Percentiles rank a stretch among this genome's conserved stretches.
Conservation (phyloP, 2,797 vertebrate species). For the Anguilla pacifica region DNA sequence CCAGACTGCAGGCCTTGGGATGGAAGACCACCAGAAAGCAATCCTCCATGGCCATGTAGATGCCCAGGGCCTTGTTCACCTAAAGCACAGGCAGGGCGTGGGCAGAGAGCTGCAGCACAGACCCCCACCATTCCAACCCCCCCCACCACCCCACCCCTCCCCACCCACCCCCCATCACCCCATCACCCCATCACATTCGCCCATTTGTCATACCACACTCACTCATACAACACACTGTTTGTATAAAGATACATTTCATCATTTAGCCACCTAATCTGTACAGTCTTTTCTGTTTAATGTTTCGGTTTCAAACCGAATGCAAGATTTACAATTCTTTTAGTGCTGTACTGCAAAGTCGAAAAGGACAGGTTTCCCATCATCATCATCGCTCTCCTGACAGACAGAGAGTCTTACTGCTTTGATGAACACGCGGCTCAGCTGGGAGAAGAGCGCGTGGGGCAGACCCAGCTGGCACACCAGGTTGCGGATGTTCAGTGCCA, state of each 20-base stretch:
- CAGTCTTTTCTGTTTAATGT: too few species aligned
- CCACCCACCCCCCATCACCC: too few species aligned
- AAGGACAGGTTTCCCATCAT: too few species aligned
- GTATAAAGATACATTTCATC: too few species aligned
- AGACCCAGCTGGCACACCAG: neutral
- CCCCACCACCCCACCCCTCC: too few species aligned
- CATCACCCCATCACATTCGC: neutral
- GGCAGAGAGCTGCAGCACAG: neutral
- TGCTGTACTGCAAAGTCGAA: neutral
- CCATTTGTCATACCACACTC: too few species aligned
- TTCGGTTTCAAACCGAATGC: neutral
- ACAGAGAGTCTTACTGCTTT: neutral
- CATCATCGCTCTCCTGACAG: neutral
- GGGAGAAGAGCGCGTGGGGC: neutral
- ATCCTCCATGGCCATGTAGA: slow-evolving; percentile 1
- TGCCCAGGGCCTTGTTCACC: slow-evolving; percentile 1
- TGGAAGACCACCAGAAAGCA: slow-evolving; percentile 58
- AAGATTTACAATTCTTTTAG: neutral
- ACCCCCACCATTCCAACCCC: neutral
- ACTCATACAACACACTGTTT: too few species aligned
- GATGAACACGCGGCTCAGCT: neutral
- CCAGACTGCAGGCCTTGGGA: slow-evolving; percentile 59
- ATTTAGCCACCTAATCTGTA: too few species aligned
- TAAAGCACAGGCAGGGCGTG: neutral
- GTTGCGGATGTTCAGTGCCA: neutral